phyloP scores from a whole-genome alignment of 1,140 invertebrate genomes.

The Solenopsis invicta region DNA sequence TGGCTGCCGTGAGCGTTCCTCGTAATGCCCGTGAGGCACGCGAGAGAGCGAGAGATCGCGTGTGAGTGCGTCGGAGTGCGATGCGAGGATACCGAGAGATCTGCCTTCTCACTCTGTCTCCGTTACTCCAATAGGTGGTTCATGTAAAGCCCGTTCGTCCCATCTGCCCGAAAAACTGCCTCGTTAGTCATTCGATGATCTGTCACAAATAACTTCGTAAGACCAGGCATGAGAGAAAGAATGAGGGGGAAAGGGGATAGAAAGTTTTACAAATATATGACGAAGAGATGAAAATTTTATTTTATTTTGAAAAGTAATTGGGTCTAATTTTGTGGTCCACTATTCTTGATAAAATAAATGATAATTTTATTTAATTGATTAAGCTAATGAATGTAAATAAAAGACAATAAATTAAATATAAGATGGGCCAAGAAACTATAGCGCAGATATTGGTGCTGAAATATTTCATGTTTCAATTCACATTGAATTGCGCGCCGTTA shows the following conservation, averaged over 20 bases:
- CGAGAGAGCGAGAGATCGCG: slow-evolving; percentile 74
- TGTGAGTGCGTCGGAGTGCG: slow-evolving; percentile 49
- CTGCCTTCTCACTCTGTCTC: neutral
- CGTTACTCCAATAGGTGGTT: neutral
- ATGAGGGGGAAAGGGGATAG: neutral
- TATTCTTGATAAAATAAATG: neutral
- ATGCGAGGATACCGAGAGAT: slow-evolving; percentile 36
- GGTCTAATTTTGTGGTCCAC: neutral
- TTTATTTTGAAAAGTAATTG: neutral
- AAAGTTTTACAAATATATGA: neutral
- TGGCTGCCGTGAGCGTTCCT: slow-evolving; percentile 82
- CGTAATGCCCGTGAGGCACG: slow-evolving; percentile 84
- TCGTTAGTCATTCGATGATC: slow-evolving; percentile 55
- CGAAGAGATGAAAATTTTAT: neutral
- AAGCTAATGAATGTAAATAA: neutral
- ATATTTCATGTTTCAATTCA: too few relatives aligned
- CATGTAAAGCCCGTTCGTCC: neutral
- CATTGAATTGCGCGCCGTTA: too few relatives aligned
- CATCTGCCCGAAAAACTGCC: slow-evolving; percentile 21
- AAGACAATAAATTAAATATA: too few relatives aligned
- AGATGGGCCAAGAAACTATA: too few relatives aligned
- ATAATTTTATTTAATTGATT: neutral
- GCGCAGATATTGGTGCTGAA: too few relatives aligned
- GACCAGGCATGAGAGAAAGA: neutral
- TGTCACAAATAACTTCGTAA: slow-evolving; percentile 22